phyloP scores from a whole-genome alignment of 2,113 vertebrate species.

The Perccottus glenii region DNA sequence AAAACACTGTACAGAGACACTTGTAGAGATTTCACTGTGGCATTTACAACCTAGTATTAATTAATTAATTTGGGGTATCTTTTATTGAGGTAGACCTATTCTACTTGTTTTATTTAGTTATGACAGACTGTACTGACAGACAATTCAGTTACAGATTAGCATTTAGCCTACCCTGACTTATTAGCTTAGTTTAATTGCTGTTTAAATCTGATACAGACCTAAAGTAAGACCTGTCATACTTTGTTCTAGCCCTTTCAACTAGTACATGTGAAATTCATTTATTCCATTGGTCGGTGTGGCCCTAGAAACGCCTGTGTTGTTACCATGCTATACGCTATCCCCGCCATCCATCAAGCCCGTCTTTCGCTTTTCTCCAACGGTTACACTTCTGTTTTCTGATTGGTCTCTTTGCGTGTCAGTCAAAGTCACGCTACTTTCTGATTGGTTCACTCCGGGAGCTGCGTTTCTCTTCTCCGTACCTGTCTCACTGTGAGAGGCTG shows the following conservation, averaged over 20 bases:
- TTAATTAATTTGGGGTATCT: too few relatives aligned
- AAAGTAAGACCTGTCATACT: neutral
- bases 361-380: conserved; percentile 1
- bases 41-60: too few relatives aligned
- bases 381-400: conserved; percentile 20
- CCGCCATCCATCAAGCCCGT: conserved; percentile 20
- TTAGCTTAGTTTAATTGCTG: too few relatives aligned
- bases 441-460: conserved; percentile 51
- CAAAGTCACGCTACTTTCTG: neutral
- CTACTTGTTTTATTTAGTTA: too few relatives aligned
- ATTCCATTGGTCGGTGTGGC: conserved; percentile 54
- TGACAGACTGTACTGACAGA: too few relatives aligned
- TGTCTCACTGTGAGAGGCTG: conserved; percentile 87
- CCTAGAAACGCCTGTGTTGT: neutral
- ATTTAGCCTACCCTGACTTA: too few relatives aligned
- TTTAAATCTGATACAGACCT: neutral
- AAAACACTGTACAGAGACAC: too few relatives aligned
- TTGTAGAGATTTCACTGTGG: too few relatives aligned
- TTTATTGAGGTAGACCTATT: too few relatives aligned
- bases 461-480: conserved; percentile 72
- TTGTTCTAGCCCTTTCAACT: neutral
- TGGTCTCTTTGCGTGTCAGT: conserved; percentile 29
- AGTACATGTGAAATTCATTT: conserved; percentile 45
- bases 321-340: conserved; percentile 26
- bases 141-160: too few relatives aligned